Percentiles rank a stretch among this genome's conserved stretches.
Evolutionary conservation across 2,113 vertebrate genomes (phyloP).

Genomic region (Chunga burmeisteri): DNA sequence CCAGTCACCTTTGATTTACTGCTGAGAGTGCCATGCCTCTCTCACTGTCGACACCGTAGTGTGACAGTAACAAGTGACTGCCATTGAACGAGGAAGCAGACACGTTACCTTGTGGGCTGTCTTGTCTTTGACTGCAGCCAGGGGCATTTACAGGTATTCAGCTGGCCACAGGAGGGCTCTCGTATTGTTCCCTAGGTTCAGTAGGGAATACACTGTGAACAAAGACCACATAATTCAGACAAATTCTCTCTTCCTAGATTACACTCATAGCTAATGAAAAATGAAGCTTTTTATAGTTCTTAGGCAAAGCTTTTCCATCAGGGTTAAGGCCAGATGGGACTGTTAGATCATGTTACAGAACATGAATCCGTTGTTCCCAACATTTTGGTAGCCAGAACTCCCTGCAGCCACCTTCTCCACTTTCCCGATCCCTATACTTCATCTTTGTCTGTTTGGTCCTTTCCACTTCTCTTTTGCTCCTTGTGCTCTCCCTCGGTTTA

Average conservation of each 20-base stretch:
- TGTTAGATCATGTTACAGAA: background rate
- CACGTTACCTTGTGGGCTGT: background rate
- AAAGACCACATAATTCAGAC: background rate
- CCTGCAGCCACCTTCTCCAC: background rate
- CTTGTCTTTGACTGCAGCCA: background rate
- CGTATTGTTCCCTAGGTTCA: background rate
- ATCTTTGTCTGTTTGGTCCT: background rate
- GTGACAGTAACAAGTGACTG: background rate
- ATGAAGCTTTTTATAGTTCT: background rate
- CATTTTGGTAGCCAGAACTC: background rate
- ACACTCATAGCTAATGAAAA: background rate
- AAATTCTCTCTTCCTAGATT: background rate
- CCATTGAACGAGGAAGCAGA: background rate
- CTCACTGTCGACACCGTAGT: background rate
- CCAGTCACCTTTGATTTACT: background rate
- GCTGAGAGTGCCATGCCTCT: background rate
- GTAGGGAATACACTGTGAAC: background rate
- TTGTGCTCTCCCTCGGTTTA: background rate
- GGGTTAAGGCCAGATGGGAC: background rate
- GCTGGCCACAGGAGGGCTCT: constrained; percentile 19
- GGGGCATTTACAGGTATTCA: constrained; percentile 26
- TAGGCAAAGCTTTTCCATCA: background rate
- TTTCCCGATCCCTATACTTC: background rate
- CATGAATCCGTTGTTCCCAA: background rate
- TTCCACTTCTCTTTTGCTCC: background rate